These are phyloP conservation scores for Pseudorectes ferrugineus DNA, from an alignment of 2,113 vertebrate genomes.

Conservation along the genomic window DNA sequence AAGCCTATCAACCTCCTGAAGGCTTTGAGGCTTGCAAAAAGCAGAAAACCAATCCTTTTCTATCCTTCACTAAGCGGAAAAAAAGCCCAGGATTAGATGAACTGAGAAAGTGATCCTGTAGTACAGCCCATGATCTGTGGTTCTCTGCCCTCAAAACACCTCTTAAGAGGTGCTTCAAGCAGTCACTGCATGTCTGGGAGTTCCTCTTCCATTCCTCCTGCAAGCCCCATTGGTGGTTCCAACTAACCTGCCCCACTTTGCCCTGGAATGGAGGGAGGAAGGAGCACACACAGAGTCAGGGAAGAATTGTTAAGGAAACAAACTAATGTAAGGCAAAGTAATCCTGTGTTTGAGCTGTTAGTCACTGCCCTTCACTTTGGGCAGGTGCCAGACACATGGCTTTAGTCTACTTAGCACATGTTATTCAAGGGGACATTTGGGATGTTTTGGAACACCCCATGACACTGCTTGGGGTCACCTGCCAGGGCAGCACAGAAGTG, in stretches of 20 bases:
- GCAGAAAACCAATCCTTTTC: neutral
- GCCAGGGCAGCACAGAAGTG: neutral
- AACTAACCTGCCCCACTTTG: neutral
- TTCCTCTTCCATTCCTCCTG: neutral
- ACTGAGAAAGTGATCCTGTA: neutral
- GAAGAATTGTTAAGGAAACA: neutral
- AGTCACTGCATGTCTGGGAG: neutral
- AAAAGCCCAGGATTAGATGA: neutral
- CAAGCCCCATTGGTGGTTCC: rapidly evolving
- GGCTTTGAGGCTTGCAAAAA: neutral
- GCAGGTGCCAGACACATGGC: neutral
- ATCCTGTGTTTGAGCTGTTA: neutral
- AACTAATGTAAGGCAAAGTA: neutral
- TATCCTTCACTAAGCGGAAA: neutral
- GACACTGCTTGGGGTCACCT: neutral
- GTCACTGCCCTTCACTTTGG: neutral
- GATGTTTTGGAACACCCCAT: neutral
- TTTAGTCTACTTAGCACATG: neutral
- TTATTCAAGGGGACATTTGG: neutral
- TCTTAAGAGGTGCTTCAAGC: neutral
- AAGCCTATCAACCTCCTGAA: neutral
- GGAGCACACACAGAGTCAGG: neutral
- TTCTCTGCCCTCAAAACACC: neutral
- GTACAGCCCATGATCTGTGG: neutral
- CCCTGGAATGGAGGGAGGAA: neutral